phyloP scores from a whole-genome alignment of 2,797 vertebrate genomes.

The Rhabdophis nuchalis region DNA sequence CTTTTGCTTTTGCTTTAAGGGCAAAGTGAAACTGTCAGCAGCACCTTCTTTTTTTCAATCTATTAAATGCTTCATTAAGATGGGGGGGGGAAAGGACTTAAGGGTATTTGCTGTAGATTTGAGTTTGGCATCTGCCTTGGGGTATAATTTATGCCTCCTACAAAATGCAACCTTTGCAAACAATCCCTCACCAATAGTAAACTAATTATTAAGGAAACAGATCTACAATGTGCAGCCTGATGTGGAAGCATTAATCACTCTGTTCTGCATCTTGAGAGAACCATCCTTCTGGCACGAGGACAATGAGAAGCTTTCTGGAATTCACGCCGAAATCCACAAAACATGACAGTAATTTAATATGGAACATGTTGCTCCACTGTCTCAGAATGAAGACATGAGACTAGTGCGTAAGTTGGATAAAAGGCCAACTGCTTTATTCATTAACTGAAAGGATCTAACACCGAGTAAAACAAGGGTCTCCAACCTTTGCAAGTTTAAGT shows the following conservation, averaged over 20 bases:
- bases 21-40: slow-evolving; percentile 9
- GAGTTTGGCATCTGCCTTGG: slow-evolving; percentile 19
- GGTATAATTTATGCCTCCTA: slow-evolving; percentile 38
- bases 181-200: slow-evolving; percentile 12
- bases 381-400: not conserved
- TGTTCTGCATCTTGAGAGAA: not conserved
- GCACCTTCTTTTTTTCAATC: not conserved
- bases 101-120: slow-evolving; percentile 23
- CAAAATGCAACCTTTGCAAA: not conserved
- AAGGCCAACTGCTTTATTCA: not conserved
- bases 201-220: slow-evolving; percentile 14
- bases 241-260: not conserved
- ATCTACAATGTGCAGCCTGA: not conserved
- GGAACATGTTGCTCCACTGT: not conserved
- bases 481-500: no score
- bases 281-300: not conserved
- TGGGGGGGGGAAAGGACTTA: not conserved
- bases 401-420: not conserved
- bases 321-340: not conserved
- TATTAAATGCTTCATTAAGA: slow-evolving; percentile 22
- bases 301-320: not conserved
- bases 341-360: not conserved
- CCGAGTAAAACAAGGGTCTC: no score
- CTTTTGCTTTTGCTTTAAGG: not conserved
- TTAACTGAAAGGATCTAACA: not conserved